phyloP scores from a whole-genome alignment of 1,140 invertebrate species.

The Cyclina sinensis region DNA sequence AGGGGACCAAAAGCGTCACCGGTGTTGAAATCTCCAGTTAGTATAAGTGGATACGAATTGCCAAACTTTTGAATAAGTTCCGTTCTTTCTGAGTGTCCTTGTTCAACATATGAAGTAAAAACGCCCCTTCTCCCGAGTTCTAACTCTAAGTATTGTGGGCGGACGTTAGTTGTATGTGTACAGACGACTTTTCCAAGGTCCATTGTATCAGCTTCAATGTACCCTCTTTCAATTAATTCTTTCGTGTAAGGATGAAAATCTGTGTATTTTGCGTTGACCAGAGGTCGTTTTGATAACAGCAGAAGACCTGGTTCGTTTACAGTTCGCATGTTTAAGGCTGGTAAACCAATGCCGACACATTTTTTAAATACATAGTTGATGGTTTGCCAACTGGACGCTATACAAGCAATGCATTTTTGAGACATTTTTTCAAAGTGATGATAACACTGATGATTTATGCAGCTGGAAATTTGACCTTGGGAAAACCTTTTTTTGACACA shows the following conservation, averaged over 20 bases:
- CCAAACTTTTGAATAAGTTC: constrained; percentile 35
- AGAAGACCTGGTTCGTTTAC: constrained; percentile 51
- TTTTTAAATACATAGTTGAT: not conserved
- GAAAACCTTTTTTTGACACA: not conserved
- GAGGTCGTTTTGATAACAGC: constrained; percentile 33
- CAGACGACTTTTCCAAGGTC: constrained; percentile 56
- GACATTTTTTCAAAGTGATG: not conserved
- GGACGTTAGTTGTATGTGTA: constrained; percentile 23
- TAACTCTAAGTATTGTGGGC: constrained; percentile 10
- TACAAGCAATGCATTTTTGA: constrained; percentile 44
- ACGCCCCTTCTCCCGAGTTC: not conserved
- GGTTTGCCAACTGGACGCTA: not conserved
- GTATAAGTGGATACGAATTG: not conserved
- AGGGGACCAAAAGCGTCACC: constrained; percentile 17
- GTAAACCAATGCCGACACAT: not conserved
- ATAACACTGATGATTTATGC: constrained; percentile 20
- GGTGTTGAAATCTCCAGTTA: constrained; percentile 43
- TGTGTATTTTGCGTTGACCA: constrained; percentile 39
- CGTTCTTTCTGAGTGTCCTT: constrained; percentile 27
- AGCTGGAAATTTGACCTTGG: not conserved
- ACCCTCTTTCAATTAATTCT: constrained; percentile 44
- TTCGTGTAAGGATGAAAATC: constrained; percentile 36
- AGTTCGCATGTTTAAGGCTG: not conserved
- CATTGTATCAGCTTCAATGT: constrained; percentile 27
- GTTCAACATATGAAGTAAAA: constrained; percentile 4